phyloP scores from a whole-genome alignment of 2,797 vertebrate species.

The Bovichtus variegatus region DNA sequence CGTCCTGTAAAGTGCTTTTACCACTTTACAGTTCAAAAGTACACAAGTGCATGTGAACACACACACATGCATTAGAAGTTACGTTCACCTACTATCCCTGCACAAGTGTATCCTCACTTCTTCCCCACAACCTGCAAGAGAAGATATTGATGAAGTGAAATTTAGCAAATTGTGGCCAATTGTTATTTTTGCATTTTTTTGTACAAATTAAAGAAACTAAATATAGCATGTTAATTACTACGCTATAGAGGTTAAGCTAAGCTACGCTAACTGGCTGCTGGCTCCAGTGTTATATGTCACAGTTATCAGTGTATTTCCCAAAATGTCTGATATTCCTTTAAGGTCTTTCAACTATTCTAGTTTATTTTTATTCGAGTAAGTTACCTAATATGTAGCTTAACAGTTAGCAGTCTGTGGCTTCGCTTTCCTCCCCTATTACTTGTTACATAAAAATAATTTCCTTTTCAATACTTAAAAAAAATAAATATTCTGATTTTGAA shows the following conservation, averaged over 20 bases:
- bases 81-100: neutral
- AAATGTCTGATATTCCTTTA: neutral
- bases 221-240: neutral
- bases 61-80: neutral
- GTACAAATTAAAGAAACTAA: neutral
- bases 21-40: neutral
- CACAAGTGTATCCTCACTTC: neutral
- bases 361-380: neutral
- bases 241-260: neutral
- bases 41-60: neutral
- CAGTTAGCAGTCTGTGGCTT: neutral
- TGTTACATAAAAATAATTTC: too few relatives aligned
- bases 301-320: neutral
- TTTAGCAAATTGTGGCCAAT: too few relatives aligned
- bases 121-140: neutral
- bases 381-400: neutral
- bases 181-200: neutral
- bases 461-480: too few relatives aligned
- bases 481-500: constrained; percentile 12
- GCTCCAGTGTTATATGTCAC: neutral
- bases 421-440: neutral
- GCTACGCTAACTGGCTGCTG: too few relatives aligned
- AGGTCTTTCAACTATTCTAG: neutral
- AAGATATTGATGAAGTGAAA: neutral
- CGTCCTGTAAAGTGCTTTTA: constrained; percentile 2